Conservation (phyloP, 2,113 vertebrate genomes). For the Acrocephalus kingi region DNA sequence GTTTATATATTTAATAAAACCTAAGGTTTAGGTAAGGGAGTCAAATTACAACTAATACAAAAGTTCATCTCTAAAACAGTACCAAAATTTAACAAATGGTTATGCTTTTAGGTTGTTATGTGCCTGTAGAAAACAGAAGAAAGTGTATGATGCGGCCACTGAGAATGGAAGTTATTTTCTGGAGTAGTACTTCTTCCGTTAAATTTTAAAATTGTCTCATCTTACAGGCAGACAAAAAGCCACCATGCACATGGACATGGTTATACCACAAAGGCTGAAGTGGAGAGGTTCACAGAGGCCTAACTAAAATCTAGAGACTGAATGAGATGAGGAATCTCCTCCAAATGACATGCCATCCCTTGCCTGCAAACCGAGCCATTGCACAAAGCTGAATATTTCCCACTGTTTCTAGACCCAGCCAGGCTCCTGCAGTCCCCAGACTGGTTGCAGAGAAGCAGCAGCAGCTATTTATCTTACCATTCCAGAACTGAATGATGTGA, state of each 20-base stretch:
- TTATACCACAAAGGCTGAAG: not conserved
- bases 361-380: not conserved
- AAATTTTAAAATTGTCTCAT: not conserved
- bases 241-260: rapidly evolving
- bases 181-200: not conserved
- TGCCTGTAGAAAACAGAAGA: not conserved
- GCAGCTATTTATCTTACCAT: not conserved
- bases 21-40: not conserved
- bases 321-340: not conserved
- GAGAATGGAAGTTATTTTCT: not conserved
- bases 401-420: not conserved
- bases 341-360: not conserved
- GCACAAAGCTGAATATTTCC: not conserved
- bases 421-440: not conserved
- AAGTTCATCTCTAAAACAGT: not conserved
- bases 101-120: not conserved
- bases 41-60: not conserved
- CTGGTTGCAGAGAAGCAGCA: not conserved
- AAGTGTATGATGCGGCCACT: not conserved
- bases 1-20: not conserved
- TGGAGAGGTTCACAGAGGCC: not conserved
- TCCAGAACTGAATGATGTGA: not conserved
- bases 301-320: not conserved
- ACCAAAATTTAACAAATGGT: not conserved
- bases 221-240: not conserved